Evolutionary conservation across 2,113 vertebrate species (phyloP), one percentile per base, ranked within the genome.

Genomic region (Notechis scutatus): DNA sequence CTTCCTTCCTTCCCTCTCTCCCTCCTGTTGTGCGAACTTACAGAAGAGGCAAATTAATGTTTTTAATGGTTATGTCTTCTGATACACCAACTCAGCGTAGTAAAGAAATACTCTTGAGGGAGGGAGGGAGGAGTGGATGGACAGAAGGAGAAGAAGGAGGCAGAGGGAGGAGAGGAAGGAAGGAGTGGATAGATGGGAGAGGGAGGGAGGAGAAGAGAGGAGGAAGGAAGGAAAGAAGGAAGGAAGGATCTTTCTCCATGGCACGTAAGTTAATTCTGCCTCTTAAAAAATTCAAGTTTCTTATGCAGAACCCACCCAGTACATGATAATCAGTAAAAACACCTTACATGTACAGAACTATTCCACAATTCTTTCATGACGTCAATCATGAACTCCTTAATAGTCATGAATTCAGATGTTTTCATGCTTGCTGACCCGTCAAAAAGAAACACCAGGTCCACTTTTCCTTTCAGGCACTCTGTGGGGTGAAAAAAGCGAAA

Each of bases 371-470:
- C 96, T 1, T 24, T 90, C 96, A 99, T 98, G 52, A 98, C 97
- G 0, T 97, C 93, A 81, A 3, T 10, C 88, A 98, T 98, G 94
- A 99, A 99, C 0, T 94, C 14, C 96, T 98, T 96, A 90, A 98
- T 98, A 87, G 95, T 92, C 0, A 93, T 0, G 92, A 98, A 99
- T 2, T 98, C 97, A 0, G 0, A 0, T 7, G 0, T 0, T 0
- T 4, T 90, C 97, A 99, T 95, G 95, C 98, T 98, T 6, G 0
- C 0, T 0, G 98, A 99, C 12, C 98, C 98, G 12, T 99, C 98
- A 23, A 98, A 98, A 5, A 99, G 96, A 96, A 98, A 99, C 0
- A 98, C 98, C 3, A 99, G 97, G 91, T 98, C 97, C 10, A 98
- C 98, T 0, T 95, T 95, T 91, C 97, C 96, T 94, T 98, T 98